These are phyloP conservation scores for Drosophila infuscata DNA, from an alignment of 2,888 invertebrate species.

Conservation along the genomic window DNA sequence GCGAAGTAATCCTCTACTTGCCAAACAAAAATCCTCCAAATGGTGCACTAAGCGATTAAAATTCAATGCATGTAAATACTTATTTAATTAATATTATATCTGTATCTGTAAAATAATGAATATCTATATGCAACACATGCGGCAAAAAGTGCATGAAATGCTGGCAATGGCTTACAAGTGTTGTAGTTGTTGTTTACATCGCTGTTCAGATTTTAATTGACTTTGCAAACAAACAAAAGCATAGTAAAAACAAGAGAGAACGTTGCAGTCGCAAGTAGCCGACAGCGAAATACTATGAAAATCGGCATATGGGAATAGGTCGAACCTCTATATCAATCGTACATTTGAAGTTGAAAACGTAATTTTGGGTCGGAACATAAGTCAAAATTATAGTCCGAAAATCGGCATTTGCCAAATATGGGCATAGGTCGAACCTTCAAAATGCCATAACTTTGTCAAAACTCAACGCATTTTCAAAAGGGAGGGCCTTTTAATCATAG, in stretches of 20 bases:
- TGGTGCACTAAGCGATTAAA: slow-evolving; percentile 61
- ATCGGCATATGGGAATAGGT: too few species aligned
- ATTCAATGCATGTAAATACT: slow-evolving; percentile 70
- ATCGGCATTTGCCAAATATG: too few species aligned
- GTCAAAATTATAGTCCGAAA: too few species aligned
- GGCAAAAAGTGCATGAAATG: slow-evolving; percentile 51
- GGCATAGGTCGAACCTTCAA: too few species aligned
- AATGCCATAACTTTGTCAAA: too few species aligned
- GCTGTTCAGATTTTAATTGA: slow-evolving; percentile 73
- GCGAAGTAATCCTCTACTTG: slow-evolving; percentile 34
- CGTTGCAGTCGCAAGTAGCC: too few species aligned
- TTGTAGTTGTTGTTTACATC: slow-evolving; percentile 64
- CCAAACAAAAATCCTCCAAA: slow-evolving; percentile 49
- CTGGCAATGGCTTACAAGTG: slow-evolving; percentile 37
- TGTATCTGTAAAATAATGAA: slow-evolving; percentile 18
- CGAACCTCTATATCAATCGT: too few species aligned
- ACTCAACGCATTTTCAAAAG: too few species aligned
- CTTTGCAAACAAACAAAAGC: slow-evolving; percentile 62
- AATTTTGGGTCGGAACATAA: too few species aligned
- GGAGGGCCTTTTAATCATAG: too few species aligned
- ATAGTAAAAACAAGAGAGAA: slow-evolving; percentile 9
- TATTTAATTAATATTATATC: slow-evolving; percentile 70
- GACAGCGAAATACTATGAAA: too few species aligned
- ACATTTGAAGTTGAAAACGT: too few species aligned
- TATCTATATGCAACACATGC: slow-evolving; percentile 41